Evolutionary conservation across 2,797 vertebrate species (phyloP).

Genomic region (Poecilia wingei): DNA sequence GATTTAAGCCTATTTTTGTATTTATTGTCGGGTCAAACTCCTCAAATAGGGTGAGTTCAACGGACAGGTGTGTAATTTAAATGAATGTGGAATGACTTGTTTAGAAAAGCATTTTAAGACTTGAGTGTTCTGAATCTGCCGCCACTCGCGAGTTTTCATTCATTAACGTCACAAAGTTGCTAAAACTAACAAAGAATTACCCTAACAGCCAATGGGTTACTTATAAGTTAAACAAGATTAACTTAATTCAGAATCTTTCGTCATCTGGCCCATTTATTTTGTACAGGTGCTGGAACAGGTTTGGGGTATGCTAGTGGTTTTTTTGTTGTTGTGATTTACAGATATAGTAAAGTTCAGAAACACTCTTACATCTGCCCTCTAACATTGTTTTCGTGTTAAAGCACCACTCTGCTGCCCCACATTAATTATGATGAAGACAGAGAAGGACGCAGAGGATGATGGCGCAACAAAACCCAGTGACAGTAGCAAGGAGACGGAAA

Average conservation of each 20-base stretch:
- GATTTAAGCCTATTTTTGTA: conserved; percentile 12
- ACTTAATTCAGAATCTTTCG: neutral
- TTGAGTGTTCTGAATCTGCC: conserved; percentile 13
- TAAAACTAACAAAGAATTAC: neutral
- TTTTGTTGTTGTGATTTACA: neutral
- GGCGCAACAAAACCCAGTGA: conserved; percentile 70
- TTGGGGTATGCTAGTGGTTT: neutral
- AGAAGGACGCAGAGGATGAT: conserved; percentile 73
- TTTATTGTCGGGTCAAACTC: neutral
- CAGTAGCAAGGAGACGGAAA: conserved; percentile 89
- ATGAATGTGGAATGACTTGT: too few species aligned
- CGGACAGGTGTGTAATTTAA: accelerated
- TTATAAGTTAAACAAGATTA: neutral
- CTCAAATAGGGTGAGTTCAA: conserved; percentile 9
- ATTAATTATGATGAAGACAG: conserved; percentile 78
- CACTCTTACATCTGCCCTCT: neutral
- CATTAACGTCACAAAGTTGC: conserved; percentile 3
- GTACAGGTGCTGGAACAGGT: neutral
- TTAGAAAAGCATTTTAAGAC: conserved; percentile 1
- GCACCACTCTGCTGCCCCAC: neutral
- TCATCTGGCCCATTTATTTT: neutral
- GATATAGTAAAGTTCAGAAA: neutral
- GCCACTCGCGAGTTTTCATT: conserved; percentile 31
- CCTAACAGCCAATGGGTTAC: neutral
- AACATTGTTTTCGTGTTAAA: neutral